Conservation (phyloP, 1,140 invertebrate species). For the Metaphire vulgaris region DNA sequence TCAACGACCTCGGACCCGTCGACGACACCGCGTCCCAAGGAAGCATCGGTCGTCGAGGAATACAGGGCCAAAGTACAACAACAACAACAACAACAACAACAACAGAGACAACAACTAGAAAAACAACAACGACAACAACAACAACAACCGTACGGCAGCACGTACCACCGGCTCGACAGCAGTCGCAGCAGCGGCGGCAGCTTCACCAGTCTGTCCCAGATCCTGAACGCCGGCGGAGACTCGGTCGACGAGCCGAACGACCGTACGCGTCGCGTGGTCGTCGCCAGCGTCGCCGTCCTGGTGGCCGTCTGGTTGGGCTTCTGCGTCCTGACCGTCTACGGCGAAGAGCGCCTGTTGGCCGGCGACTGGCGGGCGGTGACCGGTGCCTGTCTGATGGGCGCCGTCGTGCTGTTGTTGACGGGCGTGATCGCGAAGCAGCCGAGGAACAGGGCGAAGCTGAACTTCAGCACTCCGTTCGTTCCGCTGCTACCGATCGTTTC, state of each 20-base stretch:
- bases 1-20: neutral
- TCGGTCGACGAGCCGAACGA: neutral
- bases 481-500: constrained; percentile 44
- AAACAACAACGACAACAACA: neutral
- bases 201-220: constrained; percentile 20
- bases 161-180: constrained; percentile 24
- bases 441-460: constrained; percentile 38
- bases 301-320: constrained; percentile 10
- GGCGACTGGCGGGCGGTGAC: constrained; percentile 7
- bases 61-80: constrained; percentile 9
- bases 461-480: constrained; percentile 45
- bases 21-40: constrained; percentile 1
- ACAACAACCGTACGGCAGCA: neutral
- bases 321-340: constrained; percentile 20
- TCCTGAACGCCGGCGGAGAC: constrained; percentile 6
- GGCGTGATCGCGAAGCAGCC: constrained; percentile 43
- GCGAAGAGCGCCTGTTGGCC: neutral
- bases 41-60: constrained; percentile 17
- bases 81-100: constrained; percentile 6
- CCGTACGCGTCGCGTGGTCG: constrained; percentile 1
- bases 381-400: constrained; percentile 34
- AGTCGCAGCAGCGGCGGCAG: constrained; percentile 15
- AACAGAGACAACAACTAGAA: neutral
- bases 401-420: constrained; percentile 34
- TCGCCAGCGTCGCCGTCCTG: neutral